phyloP scores from a whole-genome alignment of 2,797 vertebrate species.

The Chrosomus eos region DNA sequence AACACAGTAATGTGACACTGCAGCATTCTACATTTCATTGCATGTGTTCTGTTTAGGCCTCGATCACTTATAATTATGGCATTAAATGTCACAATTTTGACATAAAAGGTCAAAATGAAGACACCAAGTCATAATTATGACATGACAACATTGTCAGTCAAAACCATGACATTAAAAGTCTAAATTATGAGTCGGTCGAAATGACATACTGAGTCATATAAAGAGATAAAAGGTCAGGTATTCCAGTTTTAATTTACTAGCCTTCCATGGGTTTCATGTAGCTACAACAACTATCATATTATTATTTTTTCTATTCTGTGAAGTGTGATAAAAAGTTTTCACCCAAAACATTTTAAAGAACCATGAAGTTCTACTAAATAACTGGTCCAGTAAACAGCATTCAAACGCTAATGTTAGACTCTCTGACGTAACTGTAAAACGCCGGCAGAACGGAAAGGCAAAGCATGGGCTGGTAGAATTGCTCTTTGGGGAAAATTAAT shows the following conservation, averaged over 20 bases:
- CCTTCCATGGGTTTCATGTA: neutral
- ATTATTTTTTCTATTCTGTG: neutral
- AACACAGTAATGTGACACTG: no score
- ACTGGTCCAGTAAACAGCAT: neutral
- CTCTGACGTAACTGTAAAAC: constrained; percentile 24
- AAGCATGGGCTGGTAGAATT: neutral
- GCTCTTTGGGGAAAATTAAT: constrained; percentile 27
- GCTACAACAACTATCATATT: neutral
- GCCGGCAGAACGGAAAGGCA: neutral
- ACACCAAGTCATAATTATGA: neutral
- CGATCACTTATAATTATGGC: neutral
- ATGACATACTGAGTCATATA: neutral
- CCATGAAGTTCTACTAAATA: neutral
- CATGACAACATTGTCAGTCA: neutral
- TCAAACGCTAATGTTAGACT: neutral
- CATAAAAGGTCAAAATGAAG: neutral
- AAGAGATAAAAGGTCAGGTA: neutral
- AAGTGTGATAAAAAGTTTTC: neutral
- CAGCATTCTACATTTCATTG: neutral
- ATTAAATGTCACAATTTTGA: neutral
- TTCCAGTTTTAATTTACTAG: neutral
- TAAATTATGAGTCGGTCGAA: neutral
- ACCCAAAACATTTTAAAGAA: neutral
- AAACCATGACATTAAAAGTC: neutral
- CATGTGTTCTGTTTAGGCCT: neutral